These are phyloP conservation scores for Malaclemys terrapin DNA, from an alignment of 2,113 vertebrate species.

Conservation along the genomic window DNA sequence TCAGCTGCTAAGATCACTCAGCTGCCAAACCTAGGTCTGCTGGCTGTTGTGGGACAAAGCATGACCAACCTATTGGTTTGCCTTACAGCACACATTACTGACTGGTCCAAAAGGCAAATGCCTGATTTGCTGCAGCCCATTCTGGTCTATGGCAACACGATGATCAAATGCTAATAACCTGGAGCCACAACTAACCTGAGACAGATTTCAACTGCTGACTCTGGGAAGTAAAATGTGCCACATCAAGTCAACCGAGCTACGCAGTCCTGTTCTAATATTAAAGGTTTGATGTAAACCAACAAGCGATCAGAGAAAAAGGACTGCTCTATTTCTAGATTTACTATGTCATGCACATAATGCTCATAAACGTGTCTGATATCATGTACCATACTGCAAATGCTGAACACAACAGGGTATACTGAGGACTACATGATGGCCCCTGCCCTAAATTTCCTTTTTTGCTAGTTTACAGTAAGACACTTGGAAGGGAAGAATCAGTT, in stretches of 20 bases:
- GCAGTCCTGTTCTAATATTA: background rate
- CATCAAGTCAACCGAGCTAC: background rate
- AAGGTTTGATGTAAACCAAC: background rate
- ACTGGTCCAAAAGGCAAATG: background rate
- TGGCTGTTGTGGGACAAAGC: accelerated
- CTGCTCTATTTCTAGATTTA: background rate
- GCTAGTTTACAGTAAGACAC: background rate
- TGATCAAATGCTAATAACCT: background rate
- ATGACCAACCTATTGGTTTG: accelerated
- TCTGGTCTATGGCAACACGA: background rate
- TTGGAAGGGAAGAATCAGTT: background rate
- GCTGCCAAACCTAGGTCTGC: no score
- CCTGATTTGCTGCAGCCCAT: background rate
- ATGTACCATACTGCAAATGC: background rate
- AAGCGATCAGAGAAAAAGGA: background rate
- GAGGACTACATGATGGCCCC: conserved; percentile 27
- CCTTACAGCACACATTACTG: background rate
- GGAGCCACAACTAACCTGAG: background rate
- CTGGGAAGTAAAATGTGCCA: background rate
- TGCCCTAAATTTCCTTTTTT: conserved; percentile 29
- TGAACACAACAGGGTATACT: conserved; percentile 9
- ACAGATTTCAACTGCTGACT: background rate
- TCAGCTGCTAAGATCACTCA: background rate
- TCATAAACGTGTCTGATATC: background rate
- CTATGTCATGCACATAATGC: background rate